Evolutionary conservation across 2,888 invertebrate genomes (phyloP), one percentile per base, ranked within the genome.

Genomic region (Nemurella pictetii): DNA sequence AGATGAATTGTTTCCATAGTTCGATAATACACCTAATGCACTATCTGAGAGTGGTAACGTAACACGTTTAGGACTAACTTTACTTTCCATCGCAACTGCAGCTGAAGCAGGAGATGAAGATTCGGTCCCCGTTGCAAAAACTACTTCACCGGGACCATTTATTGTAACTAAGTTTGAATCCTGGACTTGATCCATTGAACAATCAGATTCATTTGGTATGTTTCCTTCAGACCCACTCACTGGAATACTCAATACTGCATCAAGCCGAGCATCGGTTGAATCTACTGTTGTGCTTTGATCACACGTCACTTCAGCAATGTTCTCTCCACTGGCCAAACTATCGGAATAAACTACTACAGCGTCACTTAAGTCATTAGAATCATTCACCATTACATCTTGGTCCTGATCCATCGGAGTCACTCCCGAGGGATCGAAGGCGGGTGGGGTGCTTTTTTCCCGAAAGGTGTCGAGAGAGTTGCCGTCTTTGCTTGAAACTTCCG

Each of bases 1-100:
- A 28, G n/a, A 28, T 15, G 82, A 82, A 82, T 36, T 26, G 29
- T 55, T 82, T 36, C 82, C 82, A 72, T 82, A 82, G 27, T 82
- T 82, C 12, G 82, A 55, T 72, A 82, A 26, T n/a, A 82, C 28
- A 72, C 72, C 5, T 26, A 75, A 27, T 26, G 27, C 75, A 27
- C 4, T 27, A 25, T 28, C 28, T 27, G 75, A 7, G 7, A 27
- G 26, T 26, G 75, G 28, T 30, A 30, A n/a, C 30, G 78, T 28
- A 78, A 15, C 30, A 30, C 15, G n/a, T 28, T 78, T 30, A 0
- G 26, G 29, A 78, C 75, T 27, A 75, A 28, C 75, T 26, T 26
- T 75, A 9, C 75, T 26, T 4, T n/a, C 75, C 15, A 75, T 26
- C 27, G 26, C 9, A 75, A 75, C n/a, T 2, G 7, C 75, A 3